Conservation (phyloP, 2,888 invertebrate genomes). For the Rotaria socialis region DNA sequence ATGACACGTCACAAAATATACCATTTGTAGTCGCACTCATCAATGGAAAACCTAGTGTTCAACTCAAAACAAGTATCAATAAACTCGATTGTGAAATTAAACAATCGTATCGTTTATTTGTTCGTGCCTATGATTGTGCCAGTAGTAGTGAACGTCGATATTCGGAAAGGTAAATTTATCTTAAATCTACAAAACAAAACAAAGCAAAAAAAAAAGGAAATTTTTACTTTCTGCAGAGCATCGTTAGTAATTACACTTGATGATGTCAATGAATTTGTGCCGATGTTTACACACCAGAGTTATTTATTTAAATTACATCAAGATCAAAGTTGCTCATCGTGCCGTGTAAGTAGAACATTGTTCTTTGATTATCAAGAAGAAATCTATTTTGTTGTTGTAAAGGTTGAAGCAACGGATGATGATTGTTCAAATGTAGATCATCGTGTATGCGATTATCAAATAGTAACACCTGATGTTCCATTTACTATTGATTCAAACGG, state of each 20-base stretch:
- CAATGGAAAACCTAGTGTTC: neutral
- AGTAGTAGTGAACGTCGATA: neutral
- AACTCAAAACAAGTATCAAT: neutral
- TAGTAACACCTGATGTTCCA: neutral
- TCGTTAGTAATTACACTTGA: neutral
- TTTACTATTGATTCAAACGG: neutral
- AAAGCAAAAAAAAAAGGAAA: neutral
- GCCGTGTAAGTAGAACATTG: neutral
- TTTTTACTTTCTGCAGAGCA: neutral
- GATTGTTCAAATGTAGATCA: neutral
- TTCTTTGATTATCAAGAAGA: neutral
- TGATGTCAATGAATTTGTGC: slow-evolving; percentile 9
- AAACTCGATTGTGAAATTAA: slow-evolving; percentile 7
- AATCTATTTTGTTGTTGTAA: neutral
- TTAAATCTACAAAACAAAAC: neutral
- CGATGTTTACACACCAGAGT: neutral
- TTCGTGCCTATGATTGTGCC: slow-evolving; percentile 19
- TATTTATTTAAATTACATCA: slow-evolving; percentile 32
- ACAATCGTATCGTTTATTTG: neutral
- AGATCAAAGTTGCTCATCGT: neutral
- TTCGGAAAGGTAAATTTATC: neutral
- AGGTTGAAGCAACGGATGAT: slow-evolving; percentile 24
- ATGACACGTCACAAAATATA: neutral
- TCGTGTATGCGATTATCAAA: slow-evolving; percentile 18
- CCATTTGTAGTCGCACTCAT: neutral